phyloP scores from a whole-genome alignment of 2,113 vertebrate genomes.

The Pangasianodon hypophthalmus region DNA sequence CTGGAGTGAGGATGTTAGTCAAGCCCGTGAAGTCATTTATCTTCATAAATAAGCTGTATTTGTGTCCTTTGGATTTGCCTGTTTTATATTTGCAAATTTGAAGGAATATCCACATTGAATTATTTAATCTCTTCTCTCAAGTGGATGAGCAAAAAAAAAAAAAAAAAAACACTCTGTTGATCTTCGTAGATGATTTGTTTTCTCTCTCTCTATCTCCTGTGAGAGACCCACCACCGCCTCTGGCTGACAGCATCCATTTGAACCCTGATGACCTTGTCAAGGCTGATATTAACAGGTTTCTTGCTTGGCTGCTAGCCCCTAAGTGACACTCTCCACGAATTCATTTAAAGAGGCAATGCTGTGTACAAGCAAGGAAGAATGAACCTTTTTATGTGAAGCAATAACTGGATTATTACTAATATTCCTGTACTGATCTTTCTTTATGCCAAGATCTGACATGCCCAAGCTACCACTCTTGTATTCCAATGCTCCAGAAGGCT shows the following conservation, averaged over 20 bases:
- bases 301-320: slow-evolving; percentile 26
- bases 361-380: background rate
- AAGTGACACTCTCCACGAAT: slow-evolving; percentile 29
- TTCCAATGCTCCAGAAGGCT: background rate
- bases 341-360: slow-evolving; percentile 23
- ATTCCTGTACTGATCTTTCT: background rate
- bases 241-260: slow-evolving; percentile 17
- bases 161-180: background rate
- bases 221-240: slow-evolving; percentile 10
- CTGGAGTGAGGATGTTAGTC: background rate
- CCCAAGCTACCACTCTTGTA: background rate
- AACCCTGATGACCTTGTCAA: slow-evolving; percentile 34
- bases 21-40: background rate
- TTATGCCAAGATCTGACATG: background rate
- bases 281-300: slow-evolving; percentile 34
- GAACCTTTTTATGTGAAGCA: slow-evolving; percentile 9
- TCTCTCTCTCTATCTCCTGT: background rate
- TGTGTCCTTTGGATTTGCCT: background rate
- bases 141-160: background rate
- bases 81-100: background rate
- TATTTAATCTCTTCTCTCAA: background rate
- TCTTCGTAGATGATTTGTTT: slow-evolving; percentile 17
- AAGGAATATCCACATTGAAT: background rate
- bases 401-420: background rate
- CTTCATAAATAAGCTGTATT: background rate